These are phyloP conservation scores for Drosophila fuyamai DNA, from an alignment of 1,140 invertebrate genomes.

Conservation along the genomic window DNA sequence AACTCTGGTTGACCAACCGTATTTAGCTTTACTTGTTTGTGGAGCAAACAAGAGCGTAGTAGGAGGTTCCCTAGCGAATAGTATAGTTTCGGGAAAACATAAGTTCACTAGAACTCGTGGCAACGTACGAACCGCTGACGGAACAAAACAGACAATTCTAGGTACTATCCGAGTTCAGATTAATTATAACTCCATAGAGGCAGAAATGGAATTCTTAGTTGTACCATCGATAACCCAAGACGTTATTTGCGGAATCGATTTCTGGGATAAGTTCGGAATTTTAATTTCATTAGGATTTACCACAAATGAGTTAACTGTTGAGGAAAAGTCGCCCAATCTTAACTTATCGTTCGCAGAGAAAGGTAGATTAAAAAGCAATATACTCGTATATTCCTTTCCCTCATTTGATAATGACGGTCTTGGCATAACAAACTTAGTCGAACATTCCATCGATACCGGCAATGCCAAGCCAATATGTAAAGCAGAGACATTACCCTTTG, in stretches of 20 bases:
- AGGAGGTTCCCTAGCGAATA: background rate
- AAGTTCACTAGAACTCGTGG: background rate
- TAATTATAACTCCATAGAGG: background rate
- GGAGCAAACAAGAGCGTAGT: background rate
- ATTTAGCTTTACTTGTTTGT: background rate
- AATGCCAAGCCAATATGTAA: slow-evolving; percentile 1
- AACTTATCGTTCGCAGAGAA: background rate
- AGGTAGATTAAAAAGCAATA: background rate
- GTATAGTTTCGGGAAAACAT: slow-evolving; percentile 1
- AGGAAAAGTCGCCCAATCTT: background rate
- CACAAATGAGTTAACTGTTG: background rate
- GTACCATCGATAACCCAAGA: slow-evolving; percentile 1
- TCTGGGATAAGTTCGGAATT: background rate
- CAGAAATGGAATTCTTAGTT: slow-evolving; percentile 2
- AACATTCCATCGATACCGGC: slow-evolving; percentile 2
- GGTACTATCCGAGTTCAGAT: background rate
- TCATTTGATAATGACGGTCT: background rate
- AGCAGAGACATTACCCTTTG: slow-evolving; percentile 4
- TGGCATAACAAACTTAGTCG: background rate
- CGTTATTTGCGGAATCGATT: background rate
- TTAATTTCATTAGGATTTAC: background rate
- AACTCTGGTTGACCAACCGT: background rate
- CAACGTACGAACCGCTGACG: background rate
- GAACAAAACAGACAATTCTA: background rate
- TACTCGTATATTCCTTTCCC: background rate